phyloP scores from a whole-genome alignment of 37 sponge, comb jelly and placozoan genomes.

The Geodia barretti region DNA sequence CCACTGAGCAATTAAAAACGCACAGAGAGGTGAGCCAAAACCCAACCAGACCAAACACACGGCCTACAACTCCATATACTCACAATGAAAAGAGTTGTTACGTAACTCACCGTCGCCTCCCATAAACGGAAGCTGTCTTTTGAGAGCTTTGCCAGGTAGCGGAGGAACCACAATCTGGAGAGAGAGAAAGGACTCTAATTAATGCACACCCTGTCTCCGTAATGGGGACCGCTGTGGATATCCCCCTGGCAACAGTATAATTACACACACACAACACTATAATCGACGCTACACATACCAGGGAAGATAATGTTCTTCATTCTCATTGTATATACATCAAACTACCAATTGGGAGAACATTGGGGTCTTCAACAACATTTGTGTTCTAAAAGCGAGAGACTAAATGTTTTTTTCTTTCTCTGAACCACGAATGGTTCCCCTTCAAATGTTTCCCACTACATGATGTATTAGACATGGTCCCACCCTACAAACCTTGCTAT shows the following conservation, averaged over 20 bases:
- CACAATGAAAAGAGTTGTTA: too few species aligned
- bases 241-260: background rate
- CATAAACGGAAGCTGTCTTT: slow-evolving; percentile 93
- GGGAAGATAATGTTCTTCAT: too few species aligned
- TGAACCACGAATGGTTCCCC: too few species aligned
- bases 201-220: background rate
- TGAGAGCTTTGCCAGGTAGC: slow-evolving; percentile 95
- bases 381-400: too few species aligned
- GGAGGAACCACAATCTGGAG: slow-evolving; percentile 93
- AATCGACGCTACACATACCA: too few species aligned
- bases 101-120: slow-evolving; percentile 92
- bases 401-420: too few species aligned
- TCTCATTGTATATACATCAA: too few species aligned
- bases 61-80: slow-evolving; percentile 88
- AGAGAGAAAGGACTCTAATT: background rate
- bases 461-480: background rate
- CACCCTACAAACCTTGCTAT: slow-evolving; percentile 85
- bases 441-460: background rate
- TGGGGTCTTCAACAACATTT: too few species aligned
- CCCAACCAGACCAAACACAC: background rate
- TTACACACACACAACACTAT: too few species aligned
- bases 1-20: too few species aligned
- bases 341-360: too few species aligned
- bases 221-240: background rate
- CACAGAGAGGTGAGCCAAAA: background rate